Evolutionary conservation across 2,888 invertebrate genomes (phyloP).

Genomic region (Leucophora obtusa): DNA sequence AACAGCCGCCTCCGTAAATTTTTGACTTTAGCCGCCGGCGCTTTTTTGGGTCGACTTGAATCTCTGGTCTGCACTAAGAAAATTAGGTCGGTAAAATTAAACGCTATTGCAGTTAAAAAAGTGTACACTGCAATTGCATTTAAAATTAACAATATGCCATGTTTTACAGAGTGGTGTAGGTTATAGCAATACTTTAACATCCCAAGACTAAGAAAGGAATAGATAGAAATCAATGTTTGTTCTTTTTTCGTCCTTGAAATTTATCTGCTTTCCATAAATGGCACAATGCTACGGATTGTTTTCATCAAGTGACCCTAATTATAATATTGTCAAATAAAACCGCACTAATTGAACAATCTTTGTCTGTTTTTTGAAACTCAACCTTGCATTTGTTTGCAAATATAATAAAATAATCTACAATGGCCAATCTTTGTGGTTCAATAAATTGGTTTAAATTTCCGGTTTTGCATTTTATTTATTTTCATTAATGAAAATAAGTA

Average conservation of each 20-base stretch:
- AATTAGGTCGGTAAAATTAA: no score
- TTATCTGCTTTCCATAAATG: conserved; percentile 24
- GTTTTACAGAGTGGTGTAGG: no score
- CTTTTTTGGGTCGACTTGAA: no score
- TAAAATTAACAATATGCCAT: no score
- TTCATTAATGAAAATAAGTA: no score
- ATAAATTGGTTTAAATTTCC: conserved; percentile 56
- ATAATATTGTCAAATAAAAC: conserved; percentile 60
- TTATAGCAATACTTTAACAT: no score
- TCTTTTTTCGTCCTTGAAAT: not conserved
- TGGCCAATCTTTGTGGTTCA: conserved; percentile 58
- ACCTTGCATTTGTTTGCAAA: conserved; percentile 40
- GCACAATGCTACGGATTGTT: conserved; percentile 5
- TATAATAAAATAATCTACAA: conserved; percentile 49
- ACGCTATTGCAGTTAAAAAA: no score
- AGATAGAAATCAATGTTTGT: not conserved
- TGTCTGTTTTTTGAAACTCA: conserved; percentile 3
- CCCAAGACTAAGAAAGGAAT: not conserved
- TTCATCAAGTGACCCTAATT: conserved; percentile 28
- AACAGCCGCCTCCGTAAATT: no score
- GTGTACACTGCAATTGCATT: no score
- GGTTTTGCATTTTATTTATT: conserved; percentile 43
- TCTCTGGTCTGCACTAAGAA: no score
- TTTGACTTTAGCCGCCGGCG: no score
- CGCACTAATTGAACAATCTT: conserved; percentile 66